Conservation (phyloP, 2,797 vertebrate genomes). For the Alectoris magna region DNA sequence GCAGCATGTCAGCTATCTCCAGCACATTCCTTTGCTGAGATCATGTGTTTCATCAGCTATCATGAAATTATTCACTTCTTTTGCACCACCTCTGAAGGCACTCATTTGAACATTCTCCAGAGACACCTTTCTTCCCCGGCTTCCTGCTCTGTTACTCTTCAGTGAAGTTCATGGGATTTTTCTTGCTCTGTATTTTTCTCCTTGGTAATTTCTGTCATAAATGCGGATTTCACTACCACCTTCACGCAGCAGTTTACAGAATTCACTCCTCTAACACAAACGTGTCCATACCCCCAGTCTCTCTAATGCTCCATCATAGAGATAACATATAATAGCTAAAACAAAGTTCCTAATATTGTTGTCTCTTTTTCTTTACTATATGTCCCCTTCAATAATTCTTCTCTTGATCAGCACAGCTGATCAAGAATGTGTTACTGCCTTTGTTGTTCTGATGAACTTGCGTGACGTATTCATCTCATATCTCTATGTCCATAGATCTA, state of each 20-base stretch:
- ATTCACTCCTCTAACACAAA: neutral
- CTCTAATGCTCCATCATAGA: neutral
- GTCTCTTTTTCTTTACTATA: neutral
- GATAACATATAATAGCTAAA: neutral
- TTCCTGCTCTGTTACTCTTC: neutral
- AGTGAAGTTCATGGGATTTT: neutral
- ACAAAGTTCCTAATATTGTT: neutral
- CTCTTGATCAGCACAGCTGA: neutral
- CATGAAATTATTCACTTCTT: neutral
- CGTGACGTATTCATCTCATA: neutral
- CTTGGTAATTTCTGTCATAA: neutral
- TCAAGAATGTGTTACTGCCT: neutral
- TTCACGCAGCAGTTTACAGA: neutral
- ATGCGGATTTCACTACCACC: accelerated
- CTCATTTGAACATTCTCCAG: neutral
- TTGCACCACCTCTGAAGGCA: neutral
- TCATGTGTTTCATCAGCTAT: neutral
- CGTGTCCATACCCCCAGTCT: neutral
- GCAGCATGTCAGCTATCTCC: neutral
- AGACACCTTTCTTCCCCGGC: neutral
- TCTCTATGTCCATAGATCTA: neutral
- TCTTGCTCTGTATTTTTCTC: neutral
- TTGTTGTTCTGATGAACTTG: neutral
- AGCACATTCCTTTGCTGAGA: neutral
- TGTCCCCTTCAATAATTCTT: neutral